Evolutionary conservation across 2,113 vertebrate species (phyloP), one percentile per base, ranked within the genome.

Genomic region (Oryzias melastigma): DNA sequence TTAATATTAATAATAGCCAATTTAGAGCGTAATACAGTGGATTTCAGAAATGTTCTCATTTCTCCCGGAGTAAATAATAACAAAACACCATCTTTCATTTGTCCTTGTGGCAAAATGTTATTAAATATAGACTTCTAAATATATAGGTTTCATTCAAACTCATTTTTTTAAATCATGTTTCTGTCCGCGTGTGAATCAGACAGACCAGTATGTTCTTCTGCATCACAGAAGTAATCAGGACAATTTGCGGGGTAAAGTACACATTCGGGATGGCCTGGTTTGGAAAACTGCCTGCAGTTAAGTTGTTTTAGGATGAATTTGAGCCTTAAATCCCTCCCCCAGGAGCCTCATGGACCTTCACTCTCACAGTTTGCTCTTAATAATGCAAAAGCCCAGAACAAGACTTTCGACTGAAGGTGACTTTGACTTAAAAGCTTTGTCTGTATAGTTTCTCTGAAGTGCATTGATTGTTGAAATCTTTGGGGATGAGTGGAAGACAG

Each of bases 391-490:
- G 57, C 48, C 48, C 45, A 52, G 63, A 24, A 52, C 17, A 14
- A 65, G 70, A 73, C 71, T 63, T 63, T 52, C 29, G 65, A 74
- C 65, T 82, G 77, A 70, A 81, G 77, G 77, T 84, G 79, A 88
- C 83, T 80, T 84, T 84, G 77, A 66, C 68, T 83, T 75, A 80
- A 66, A 61, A 75, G 65, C 63, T 64, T 29, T 71, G 59, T 47
- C 68, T 53, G 45, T 50, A 53, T 25, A 41, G 42, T 25, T 53
- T 29, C 57, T 66, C 29, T 49, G 29, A 22, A 48, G 52, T 18
- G 10, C 35, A 67, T 63, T 52, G 61, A 80, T 72, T 74, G 73
- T 53, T 56, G 52, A 53, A 51, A 19, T 80, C 61, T 60, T 71
- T 27, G 15, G 60, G 71, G 58, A 71, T 49, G 63, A 73, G 62